Percentiles rank a stretch among this genome's conserved stretches.
Conservation (phyloP, 2,797 vertebrate genomes). For the Oryzias sinensis region DNA sequence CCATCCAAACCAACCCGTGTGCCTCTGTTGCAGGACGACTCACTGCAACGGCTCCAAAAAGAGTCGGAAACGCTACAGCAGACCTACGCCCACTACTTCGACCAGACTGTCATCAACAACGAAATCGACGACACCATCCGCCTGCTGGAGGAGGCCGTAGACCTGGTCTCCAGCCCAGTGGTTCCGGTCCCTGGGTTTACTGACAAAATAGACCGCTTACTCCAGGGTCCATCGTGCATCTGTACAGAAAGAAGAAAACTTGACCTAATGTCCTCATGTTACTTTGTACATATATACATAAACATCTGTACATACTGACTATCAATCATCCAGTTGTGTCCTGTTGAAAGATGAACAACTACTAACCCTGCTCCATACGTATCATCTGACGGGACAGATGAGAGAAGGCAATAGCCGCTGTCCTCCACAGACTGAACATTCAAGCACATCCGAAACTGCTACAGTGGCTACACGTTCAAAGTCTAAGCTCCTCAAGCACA, state of each 20-base stretch:
- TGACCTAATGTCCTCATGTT: constrained; percentile 60
- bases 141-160: constrained; percentile 97
- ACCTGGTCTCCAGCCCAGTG: constrained; percentile 97
- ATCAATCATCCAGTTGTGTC: constrained; percentile 50
- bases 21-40: constrained; percentile 84
- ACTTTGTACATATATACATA: constrained; percentile 74
- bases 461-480: constrained; percentile 55
- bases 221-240: constrained; percentile 57
- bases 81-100: constrained; percentile 99
- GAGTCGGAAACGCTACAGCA: constrained; percentile 97
- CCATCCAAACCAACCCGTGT: too few relatives aligned
- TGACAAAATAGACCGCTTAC: too few relatives aligned
- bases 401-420: constrained; percentile 10
- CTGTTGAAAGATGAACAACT: too few relatives aligned
- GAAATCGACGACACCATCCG: constrained; percentile 99
- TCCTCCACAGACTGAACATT: constrained; percentile 11
- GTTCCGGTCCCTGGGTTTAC: constrained; percentile 99
- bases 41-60: constrained; percentile 97
- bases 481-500: constrained; percentile 65
- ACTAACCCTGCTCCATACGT: too few relatives aligned
- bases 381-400: too few relatives aligned
- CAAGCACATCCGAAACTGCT: constrained; percentile 71
- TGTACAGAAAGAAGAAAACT: constrained; percentile 71
- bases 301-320: constrained; percentile 78
- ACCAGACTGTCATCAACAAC: constrained; percentile 99